Conservation (phyloP, 1,140 invertebrate species). For the Acyrthosiphon pisum region DNA sequence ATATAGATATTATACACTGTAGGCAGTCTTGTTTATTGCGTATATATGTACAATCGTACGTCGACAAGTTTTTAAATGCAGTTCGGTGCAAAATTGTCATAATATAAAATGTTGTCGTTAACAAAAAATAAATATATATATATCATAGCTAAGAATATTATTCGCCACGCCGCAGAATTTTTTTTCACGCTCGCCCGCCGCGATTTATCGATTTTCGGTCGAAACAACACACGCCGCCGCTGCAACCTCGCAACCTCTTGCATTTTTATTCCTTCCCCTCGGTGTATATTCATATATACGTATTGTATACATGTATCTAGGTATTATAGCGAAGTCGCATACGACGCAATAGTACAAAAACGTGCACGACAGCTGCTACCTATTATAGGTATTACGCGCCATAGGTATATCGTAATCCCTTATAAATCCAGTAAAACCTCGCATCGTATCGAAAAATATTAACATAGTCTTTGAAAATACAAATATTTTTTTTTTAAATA, state of each 20-base stretch:
- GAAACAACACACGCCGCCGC: neutral
- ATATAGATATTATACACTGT: too few relatives aligned
- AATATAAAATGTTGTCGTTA: neutral
- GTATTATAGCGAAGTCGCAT: neutral
- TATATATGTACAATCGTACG: neutral
- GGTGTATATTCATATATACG: neutral
- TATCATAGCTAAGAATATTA: neutral
- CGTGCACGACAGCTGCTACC: neutral
- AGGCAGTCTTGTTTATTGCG: too few relatives aligned
- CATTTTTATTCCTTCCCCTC: slow-evolving; percentile 7
- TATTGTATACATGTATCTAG: neutral
- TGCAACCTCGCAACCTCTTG: neutral
- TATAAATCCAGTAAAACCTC: neutral
- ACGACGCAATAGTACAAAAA: neutral
- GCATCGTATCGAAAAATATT: neutral
- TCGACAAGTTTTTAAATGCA: neutral
- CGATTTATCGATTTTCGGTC: slow-evolving; percentile 3
- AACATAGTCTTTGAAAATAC: neutral
- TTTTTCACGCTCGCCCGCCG: neutral
- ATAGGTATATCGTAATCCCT: neutral
- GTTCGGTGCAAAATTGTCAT: neutral
- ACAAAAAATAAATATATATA: neutral
- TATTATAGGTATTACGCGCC: too few relatives aligned
- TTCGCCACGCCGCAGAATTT: neutral
- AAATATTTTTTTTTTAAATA: neutral